Conservation (phyloP, 2,797 vertebrate species). For the Margarornis squamiger region DNA sequence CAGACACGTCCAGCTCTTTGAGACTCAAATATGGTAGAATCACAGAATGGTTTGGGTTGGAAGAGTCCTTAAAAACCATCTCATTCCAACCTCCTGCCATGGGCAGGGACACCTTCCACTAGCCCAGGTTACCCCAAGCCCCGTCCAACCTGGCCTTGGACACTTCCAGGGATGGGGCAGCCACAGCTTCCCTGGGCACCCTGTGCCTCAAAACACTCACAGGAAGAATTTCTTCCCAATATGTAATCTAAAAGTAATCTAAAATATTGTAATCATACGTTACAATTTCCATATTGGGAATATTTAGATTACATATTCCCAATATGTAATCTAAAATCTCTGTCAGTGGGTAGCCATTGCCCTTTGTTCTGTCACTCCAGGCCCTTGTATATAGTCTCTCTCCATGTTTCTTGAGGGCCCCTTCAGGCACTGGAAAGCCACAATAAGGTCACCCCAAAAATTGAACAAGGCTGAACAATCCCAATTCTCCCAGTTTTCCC, state of each 20-base stretch:
- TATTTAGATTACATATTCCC: no score
- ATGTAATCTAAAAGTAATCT: not conserved
- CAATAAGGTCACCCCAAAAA: not conserved
- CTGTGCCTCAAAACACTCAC: rapidly evolving
- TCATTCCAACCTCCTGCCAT: no score
- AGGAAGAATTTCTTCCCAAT: not conserved
- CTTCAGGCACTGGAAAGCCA: not conserved
- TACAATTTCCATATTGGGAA: no score
- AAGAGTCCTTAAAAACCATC: not conserved
- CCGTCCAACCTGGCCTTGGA: rapidly evolving
- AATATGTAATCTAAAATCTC: not conserved
- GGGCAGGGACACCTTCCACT: not conserved
- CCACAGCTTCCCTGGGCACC: not conserved
- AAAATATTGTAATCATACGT: no score
- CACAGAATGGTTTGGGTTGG: not conserved
- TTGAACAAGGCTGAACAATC: not conserved
- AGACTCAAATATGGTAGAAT: not conserved
- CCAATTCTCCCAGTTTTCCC: not conserved
- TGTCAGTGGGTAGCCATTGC: not conserved
- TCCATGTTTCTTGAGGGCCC: not conserved
- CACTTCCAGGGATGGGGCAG: not conserved
- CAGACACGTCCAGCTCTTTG: not conserved
- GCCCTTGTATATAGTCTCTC: not conserved
- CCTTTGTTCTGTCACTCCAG: not conserved
- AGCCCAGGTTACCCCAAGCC: rapidly evolving